Evolutionary conservation across 2,113 vertebrate species (phyloP), one percentile per base, ranked within the genome.

Genomic region (Aphyosemion australe): DNA sequence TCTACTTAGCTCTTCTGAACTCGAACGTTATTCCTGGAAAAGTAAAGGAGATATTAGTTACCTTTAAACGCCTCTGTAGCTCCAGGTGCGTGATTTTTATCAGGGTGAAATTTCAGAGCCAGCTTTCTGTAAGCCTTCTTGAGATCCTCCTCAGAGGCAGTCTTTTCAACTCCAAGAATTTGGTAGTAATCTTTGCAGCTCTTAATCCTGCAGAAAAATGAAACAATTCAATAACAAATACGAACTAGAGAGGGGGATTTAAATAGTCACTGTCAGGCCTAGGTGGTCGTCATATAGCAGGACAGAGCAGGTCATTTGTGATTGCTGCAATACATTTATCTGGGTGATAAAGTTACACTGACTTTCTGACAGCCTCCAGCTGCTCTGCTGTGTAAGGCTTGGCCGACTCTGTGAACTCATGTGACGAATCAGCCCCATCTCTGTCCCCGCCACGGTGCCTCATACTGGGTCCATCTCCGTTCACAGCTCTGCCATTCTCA

Each of bases 101-200:
- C 92, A 5, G 93, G 93, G 55, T 93, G 93, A 71, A 93, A 93
- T 80, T 92, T 92, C 37, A 93, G 65, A 7, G 93, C 93, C 19
- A 93, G 84, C 73, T 93, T 93, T 76, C 93, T 82, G 78, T 93
- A 93, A 5, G 93, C 82, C 72, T 93, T 93, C 82, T 99, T 99
- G 74, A 99, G 89, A 84, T 99, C 97, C 42, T 99, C 97, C 0
- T 99, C 96, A 0, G 94, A 91, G 41, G 95, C 94, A 1, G 93
- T 93, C 88, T 96, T 95, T 84, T 85, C 95, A 39, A 97, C 93
- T 26, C 95, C 96, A 19, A 99, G 92, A 86, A 95, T 98, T 92
- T 99, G 96, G 37, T 99, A 99, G 89, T 97, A 98, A 89, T 98
- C 94, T 92, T 97, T 97, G 89, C 97, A 98, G 9, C 94, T 95